Evolutionary conservation across 2,888 invertebrate species (phyloP).

Genomic region (Eupithecia vulgata): DNA sequence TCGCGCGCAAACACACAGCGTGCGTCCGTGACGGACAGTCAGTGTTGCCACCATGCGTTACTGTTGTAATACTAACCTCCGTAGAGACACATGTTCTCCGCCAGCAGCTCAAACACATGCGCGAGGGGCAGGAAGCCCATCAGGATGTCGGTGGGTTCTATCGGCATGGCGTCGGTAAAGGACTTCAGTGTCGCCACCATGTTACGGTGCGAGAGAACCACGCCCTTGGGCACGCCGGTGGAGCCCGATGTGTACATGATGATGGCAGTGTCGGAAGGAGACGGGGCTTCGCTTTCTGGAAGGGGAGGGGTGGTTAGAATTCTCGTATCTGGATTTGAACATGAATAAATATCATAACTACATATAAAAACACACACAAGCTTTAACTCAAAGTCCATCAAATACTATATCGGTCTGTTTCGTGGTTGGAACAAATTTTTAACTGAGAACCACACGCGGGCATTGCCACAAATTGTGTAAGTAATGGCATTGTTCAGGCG

Average conservation of each 20-base stretch:
- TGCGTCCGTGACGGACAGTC: too few species aligned
- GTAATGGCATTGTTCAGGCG: too few species aligned
- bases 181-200: slow-evolving; percentile 91
- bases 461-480: too few species aligned
- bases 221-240: slow-evolving; percentile 97
- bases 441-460: too few species aligned
- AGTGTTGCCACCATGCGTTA: slow-evolving; percentile 5
- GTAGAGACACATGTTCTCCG: slow-evolving; percentile 93
- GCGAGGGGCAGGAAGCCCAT: slow-evolving; percentile 98
- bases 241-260: slow-evolving; percentile 99
- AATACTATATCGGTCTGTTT: too few species aligned
- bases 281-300: slow-evolving; percentile 85
- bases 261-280: slow-evolving; percentile 93
- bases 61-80: slow-evolving; percentile 86
- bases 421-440: too few species aligned
- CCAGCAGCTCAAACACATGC: slow-evolving; percentile 97
- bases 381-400: too few species aligned
- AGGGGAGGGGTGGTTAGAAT: background rate
- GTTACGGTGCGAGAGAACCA: slow-evolving; percentile 91
- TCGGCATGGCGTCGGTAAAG: slow-evolving; percentile 90
- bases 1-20: too few species aligned
- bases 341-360: too few species aligned
- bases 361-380: too few species aligned
- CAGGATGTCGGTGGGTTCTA: slow-evolving; percentile 90
- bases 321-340: too few species aligned